Conservation (phyloP, 2,797 vertebrate genomes). For the Syndactyla subalaris region DNA sequence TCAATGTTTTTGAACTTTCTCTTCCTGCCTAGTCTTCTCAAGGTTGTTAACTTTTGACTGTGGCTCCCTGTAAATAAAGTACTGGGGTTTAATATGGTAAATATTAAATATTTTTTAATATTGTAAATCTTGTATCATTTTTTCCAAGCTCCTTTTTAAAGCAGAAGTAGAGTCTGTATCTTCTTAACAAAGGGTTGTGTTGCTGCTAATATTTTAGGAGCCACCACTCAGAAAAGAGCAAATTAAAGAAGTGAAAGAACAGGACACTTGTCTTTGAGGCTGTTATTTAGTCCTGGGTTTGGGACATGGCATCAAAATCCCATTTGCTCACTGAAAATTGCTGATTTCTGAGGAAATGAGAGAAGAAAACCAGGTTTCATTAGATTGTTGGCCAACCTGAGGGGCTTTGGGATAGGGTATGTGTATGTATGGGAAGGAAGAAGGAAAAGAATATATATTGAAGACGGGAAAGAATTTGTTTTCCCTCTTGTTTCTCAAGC, state of each 20-base stretch:
- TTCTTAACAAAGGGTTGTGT: not conserved
- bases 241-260: not conserved
- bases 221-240: not conserved
- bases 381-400: no score
- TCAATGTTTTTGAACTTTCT: not conserved
- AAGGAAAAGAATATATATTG: no score
- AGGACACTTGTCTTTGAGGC: not conserved
- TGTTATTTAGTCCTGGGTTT: not conserved
- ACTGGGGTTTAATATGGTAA: not conserved
- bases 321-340: not conserved
- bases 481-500: not conserved
- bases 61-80: not conserved
- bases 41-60: not conserved
- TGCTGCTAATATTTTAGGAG: not conserved
- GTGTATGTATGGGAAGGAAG: not conserved
- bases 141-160: not conserved
- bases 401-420: not conserved
- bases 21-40: not conserved
- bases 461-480: not conserved
- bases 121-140: not conserved
- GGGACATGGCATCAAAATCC: not conserved
- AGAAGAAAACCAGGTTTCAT: not conserved
- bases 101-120: not conserved
- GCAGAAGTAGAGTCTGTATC: not conserved
- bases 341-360: not conserved